A percentile compares a stretch with the other conserved stretches of the same genome.
Conservation (phyloP, 2,113 vertebrate genomes). For the Cranoglanis bouderius region DNA sequence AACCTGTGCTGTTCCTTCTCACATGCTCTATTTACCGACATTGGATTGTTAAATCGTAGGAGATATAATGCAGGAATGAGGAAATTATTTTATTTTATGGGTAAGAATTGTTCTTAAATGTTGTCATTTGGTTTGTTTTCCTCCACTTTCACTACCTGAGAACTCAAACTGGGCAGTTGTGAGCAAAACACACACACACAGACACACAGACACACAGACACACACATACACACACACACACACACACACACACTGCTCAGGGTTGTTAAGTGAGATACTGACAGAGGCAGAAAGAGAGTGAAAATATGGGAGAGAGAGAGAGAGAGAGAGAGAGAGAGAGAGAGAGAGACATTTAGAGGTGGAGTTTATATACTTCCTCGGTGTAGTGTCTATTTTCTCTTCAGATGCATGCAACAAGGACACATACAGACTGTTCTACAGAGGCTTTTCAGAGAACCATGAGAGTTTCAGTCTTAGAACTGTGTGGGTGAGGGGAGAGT, state of each 20-base stretch:
- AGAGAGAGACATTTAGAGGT: constrained; percentile 38
- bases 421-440: constrained; percentile 28
- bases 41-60: background rate
- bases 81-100: background rate
- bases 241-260: background rate
- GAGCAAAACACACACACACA: background rate
- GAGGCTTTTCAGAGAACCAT: constrained; percentile 40
- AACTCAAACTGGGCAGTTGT: background rate
- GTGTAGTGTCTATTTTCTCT: constrained; percentile 7
- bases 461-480: constrained; percentile 31
- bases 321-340: constrained; percentile 23
- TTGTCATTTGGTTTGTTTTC: background rate
- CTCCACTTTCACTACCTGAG: background rate
- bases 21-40: constrained; percentile 1
- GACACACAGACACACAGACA: background rate
- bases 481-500: constrained; percentile 40
- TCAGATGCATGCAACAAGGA: constrained; percentile 30
- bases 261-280: background rate
- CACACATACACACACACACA: constrained; percentile 1
- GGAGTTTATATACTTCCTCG: constrained; percentile 49
- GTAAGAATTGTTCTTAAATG: background rate
- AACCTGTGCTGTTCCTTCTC: background rate
- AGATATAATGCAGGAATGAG: background rate
- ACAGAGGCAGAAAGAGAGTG: background rate
- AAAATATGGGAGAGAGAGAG: background rate